These are phyloP conservation scores for Pristiophorus japonicus DNA, from an alignment of 2,113 vertebrate genomes.

Conservation along the genomic window DNA sequence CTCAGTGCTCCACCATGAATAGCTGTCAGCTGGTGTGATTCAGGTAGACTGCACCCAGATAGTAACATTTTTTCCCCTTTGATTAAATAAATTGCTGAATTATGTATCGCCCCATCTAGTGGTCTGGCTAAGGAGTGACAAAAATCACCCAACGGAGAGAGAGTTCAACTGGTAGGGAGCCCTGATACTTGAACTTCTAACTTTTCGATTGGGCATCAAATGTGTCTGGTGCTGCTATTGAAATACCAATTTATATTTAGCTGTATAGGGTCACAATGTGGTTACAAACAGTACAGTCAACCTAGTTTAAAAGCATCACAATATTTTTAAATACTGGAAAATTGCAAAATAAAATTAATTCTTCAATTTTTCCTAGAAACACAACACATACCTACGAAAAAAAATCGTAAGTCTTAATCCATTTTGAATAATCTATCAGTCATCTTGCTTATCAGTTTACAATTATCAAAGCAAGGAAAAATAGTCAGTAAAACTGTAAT, in stretches of 20 bases:
- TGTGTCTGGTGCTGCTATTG: neutral
- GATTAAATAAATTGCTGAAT: slow-evolving; percentile 15
- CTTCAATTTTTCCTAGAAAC: neutral
- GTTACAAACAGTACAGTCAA: neutral
- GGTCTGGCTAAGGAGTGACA: slow-evolving; percentile 22
- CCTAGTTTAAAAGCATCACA: neutral
- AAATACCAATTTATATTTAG: slow-evolving; percentile 15
- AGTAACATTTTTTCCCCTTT: neutral
- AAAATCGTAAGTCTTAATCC: neutral
- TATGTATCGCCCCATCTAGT: slow-evolving; percentile 31
- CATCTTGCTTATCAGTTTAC: neutral
- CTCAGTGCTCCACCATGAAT: neutral
- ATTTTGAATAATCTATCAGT: neutral
- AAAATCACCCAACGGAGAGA: neutral
- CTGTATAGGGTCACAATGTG: neutral
- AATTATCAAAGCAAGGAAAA: neutral
- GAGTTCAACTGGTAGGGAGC: neutral
- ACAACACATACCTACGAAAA: neutral
- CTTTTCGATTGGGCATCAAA: neutral
- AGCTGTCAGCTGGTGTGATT: neutral
- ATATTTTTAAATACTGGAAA: neutral
- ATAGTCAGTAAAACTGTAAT: neutral
- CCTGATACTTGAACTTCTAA: slow-evolving; percentile 20
- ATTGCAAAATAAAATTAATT: neutral
- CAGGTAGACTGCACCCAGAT: neutral